Evolutionary conservation across 2,113 vertebrate genomes (phyloP), one percentile per base, ranked within the genome.

Genomic region (Camelus dromedarius): DNA sequence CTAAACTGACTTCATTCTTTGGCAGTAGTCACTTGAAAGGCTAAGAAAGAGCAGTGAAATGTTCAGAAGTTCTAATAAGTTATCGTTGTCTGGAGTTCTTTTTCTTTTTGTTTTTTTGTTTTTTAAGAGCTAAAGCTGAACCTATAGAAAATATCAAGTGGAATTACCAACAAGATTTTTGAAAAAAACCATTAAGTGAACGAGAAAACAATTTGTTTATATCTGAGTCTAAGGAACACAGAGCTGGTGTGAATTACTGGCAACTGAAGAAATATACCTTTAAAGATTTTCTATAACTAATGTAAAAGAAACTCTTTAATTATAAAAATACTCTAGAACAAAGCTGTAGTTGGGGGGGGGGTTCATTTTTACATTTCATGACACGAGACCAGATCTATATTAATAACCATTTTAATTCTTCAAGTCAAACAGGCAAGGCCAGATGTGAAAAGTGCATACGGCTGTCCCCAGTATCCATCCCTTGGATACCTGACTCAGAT

Each of bases 81-180:
- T 79, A 86, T 96, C 89, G 88, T 3, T 50, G 11, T 52, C 90
- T 92, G 28, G 26, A 90, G 66, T 5, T 84, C 18, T 89, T 97
- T 86, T 46, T 4, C 60, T n/a, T 75, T 95, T 84, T 54, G 24
- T 56, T 13, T 62, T 22, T 28, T 20, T 64, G 11, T 54, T 60
- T 42, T 76, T n/a, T 81, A 96, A 97, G 75, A 10, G 26, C 14
- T 75, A 77, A 96, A 93, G n/a, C 10, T 69, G 54, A 73, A 79
- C 70, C 16, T 75, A 81, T 1, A 0, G 56, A 64, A 96, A 83
- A n/a, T 2, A 70, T 12, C 86, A 81, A 90, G 58, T 0, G 9
- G 82, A 97, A 96, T 93, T 77, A 81, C 85, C 96, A 93, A 95
- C 48, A 54, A 83, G 89, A 94, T 89, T 98, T 97, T 95, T 52